These are phyloP conservation scores for Podocnemis expansa DNA, from an alignment of 2,113 vertebrate genomes.

Conservation along the genomic window DNA sequence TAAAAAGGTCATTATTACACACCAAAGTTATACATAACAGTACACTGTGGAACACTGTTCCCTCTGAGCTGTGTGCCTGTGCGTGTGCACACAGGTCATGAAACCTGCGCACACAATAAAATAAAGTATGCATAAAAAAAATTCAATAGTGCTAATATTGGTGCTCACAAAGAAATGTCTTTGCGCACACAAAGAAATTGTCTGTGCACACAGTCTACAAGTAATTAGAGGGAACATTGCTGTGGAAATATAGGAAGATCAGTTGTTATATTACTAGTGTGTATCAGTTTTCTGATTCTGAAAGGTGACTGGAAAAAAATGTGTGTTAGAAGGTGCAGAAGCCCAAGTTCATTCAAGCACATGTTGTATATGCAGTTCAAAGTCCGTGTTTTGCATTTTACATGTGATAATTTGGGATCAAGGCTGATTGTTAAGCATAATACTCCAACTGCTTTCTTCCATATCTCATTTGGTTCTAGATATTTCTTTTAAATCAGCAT, in stretches of 20 bases:
- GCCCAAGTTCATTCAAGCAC: neutral
- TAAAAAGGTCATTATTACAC: neutral
- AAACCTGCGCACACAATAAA: too few species aligned
- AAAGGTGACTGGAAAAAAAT: neutral
- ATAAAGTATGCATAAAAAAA: too few species aligned
- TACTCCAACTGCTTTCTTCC: neutral
- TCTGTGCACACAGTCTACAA: too few species aligned
- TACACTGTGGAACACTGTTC: too few species aligned
- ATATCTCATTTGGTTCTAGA: accelerated
- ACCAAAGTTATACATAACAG: neutral
- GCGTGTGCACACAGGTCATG: too few species aligned
- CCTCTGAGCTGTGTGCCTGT: too few species aligned
- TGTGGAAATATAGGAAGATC: neutral
- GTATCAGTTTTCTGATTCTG: neutral
- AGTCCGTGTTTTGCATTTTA: neutral
- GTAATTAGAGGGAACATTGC: too few species aligned
- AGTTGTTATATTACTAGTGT: neutral
- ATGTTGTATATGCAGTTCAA: neutral
- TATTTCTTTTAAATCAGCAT: neutral
- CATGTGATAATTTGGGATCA: neutral
- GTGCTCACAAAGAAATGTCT: too few species aligned
- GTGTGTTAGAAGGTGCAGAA: neutral
- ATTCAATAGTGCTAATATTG: too few species aligned
- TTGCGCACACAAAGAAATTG: too few species aligned
- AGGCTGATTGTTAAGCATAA: neutral